Evolutionary conservation across 2,888 invertebrate species (phyloP), one percentile per base, ranked within the genome.

Genomic region (Yponomeuta sedellus): DNA sequence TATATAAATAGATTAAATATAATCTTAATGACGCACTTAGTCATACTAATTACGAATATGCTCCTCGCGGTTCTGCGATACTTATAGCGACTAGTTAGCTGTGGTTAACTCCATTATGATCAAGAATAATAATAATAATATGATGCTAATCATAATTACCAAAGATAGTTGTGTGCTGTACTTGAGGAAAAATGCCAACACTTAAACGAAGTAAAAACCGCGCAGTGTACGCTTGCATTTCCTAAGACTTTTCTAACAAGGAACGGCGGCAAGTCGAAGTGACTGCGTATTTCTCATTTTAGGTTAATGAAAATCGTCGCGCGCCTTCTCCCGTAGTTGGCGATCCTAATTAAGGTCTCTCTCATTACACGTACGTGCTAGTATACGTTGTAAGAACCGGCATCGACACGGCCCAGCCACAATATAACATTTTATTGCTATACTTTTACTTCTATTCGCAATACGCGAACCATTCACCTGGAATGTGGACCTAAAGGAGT

Each of bases 241-340:
- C 59, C 12, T 20, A 25, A 59, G 59, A 59, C 59, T 22, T 59
- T 20, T 59, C 59, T 59, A 25, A 59, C 59, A 70, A 73, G 74
- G 73, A 75, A 75, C 73, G 75, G 78, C 72, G 72, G 56, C 71
- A 74, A 12, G 40, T 62, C 62, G 66, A 66, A 34, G 61, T 61
- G 64, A 70, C 79, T 73, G 78, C 85, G 86, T 87, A 86, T 85
- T 85, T 86, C 80, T 82, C 82, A 84, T 85, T 86, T 81, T 78
- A 84, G 83, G 85, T 84, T 86, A 88, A 88, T 88, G 85, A 86
- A 88, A 86, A 86, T 82, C 82, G 78, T 75, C 74, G 74, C 72
- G 56, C 52, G 39, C 62, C 71, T 73, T 75, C 74, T 73, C 71
- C 82, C 82, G 76, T 82, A 79, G 73, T 67, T 70, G 77, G 78